phyloP scores from a whole-genome alignment of 37 sponge, comb jelly and placozoan species.

The Dysidea cf. avara region DNA sequence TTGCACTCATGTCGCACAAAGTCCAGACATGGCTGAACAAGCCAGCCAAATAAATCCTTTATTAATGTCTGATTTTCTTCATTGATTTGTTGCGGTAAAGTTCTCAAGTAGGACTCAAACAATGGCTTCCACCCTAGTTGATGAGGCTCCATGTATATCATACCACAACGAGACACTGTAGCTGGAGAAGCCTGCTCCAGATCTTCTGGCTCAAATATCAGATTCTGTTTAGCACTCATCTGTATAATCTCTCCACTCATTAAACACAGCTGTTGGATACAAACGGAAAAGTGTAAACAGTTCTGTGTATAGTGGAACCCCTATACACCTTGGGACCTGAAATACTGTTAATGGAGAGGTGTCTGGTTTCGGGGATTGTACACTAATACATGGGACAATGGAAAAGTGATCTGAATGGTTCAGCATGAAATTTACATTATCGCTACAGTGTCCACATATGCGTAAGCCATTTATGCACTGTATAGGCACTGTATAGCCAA shows the following conservation, averaged over 20 bases:
- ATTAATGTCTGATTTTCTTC: conserved; percentile 68
- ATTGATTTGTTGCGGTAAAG: conserved; percentile 62
- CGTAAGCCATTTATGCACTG: too few species aligned
- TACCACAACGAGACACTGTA: conserved; percentile 96
- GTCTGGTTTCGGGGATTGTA: too few species aligned
- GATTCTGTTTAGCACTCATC: conserved; percentile 93
- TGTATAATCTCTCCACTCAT: conserved; percentile 99
- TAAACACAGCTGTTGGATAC: conserved; percentile 72
- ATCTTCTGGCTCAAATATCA: conserved; percentile 98
- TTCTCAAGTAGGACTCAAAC: conserved; percentile 79
- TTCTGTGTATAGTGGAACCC: too few species aligned
- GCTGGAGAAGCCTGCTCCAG: conserved; percentile 98
- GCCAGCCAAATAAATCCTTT: conserved; percentile 77
- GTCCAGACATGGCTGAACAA: conserved; percentile 83
- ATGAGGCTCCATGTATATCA: conserved; percentile 97
- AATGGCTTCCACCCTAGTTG: conserved; percentile 96
- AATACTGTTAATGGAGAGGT: too few species aligned
- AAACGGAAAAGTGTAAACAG: not conserved
- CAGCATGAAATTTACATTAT: too few species aligned
- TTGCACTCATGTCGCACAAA: conserved; percentile 85
- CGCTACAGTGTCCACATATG: too few species aligned
- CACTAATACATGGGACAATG: too few species aligned
- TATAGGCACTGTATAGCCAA: too few species aligned
- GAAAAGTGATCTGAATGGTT: too few species aligned
- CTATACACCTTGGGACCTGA: too few species aligned